phyloP scores from a whole-genome alignment of 2,113 vertebrate species.

The Ciconia boyciana region DNA sequence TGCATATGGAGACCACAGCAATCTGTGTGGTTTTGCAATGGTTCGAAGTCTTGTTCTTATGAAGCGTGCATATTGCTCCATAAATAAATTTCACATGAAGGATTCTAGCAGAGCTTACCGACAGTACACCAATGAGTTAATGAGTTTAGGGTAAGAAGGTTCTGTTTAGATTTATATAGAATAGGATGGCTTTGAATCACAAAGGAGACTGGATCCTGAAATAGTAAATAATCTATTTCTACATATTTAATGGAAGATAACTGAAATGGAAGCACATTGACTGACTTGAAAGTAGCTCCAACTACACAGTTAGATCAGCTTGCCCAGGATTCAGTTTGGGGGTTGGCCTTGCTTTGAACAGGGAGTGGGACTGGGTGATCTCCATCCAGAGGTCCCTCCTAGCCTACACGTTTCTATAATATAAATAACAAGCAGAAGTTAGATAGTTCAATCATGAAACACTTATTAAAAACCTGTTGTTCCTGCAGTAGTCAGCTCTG shows the following conservation, averaged over 20 bases:
- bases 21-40: background rate
- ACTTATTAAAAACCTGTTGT: background rate
- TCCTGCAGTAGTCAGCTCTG: background rate
- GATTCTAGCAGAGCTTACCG: background rate
- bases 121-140: background rate
- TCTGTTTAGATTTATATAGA: background rate
- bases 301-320: background rate
- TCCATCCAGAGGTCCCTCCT: background rate
- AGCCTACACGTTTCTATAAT: background rate
- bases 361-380: background rate
- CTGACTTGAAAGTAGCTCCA: background rate
- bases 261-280: background rate
- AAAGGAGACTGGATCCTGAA: background rate
- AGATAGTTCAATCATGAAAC: background rate
- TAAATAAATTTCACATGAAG: background rate
- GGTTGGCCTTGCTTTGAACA: background rate
- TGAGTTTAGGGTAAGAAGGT: background rate
- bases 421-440: background rate
- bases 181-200: background rate
- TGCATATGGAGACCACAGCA: background rate
- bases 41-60: background rate
- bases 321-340: background rate
- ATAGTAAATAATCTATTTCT: background rate
- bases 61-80: fast-evolving
- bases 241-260: background rate